Evolutionary conservation across 2,113 vertebrate genomes (phyloP).

Genomic region (Cettia cetti): DNA sequence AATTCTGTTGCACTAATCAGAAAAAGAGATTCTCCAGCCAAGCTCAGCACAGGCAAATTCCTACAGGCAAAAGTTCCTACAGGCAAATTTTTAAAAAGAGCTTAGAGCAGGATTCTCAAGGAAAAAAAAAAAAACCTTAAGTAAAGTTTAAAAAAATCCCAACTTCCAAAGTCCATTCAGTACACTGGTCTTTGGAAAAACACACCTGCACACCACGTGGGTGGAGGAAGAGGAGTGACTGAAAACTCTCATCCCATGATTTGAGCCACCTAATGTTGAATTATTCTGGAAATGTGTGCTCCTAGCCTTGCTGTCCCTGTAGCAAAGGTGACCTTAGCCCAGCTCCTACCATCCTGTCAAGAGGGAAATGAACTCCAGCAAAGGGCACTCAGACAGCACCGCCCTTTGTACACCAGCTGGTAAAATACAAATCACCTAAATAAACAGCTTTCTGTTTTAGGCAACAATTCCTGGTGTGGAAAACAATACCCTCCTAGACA

Average conservation of each 20-base stretch:
- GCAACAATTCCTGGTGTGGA: not conserved
- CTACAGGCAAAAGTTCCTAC: not conserved
- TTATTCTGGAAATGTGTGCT: not conserved
- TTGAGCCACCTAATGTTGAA: not conserved
- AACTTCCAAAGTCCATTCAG: not conserved
- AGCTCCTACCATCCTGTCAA: not conserved
- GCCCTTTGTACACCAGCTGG: not conserved
- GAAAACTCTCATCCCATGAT: not conserved
- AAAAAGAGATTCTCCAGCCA: not conserved
- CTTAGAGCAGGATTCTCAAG: not conserved
- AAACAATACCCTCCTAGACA: not conserved
- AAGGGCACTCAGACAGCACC: not conserved
- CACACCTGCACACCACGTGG: fast-evolving
- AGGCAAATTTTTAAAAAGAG: not conserved
- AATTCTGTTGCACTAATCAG: not conserved
- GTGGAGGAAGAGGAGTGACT: not conserved
- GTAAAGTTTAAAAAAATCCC: not conserved
- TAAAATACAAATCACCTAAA: not conserved
- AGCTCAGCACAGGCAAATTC: not conserved
- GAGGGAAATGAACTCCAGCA: not conserved
- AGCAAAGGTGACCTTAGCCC: not conserved
- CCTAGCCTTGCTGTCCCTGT: not conserved
- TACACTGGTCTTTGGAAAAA: not conserved
- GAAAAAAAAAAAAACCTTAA: not conserved
- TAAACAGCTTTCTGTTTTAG: not conserved